A percentile compares a stretch with the other conserved stretches of the same genome.
Conservation (phyloP, 1,140 invertebrate species). For the Hypsibius dujardini region DNA sequence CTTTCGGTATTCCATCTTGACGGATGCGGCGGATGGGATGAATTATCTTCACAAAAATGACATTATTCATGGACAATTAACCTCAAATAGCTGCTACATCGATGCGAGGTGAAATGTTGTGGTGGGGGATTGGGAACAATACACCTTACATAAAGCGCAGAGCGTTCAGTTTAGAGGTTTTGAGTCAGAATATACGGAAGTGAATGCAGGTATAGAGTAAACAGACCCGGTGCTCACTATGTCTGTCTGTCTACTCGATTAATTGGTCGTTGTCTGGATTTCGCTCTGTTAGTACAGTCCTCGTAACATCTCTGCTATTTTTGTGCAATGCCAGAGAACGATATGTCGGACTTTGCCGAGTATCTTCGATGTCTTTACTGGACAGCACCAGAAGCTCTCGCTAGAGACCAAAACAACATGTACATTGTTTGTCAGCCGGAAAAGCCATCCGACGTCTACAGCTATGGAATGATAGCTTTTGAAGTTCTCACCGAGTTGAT, state of each 20-base stretch:
- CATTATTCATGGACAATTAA: constrained; percentile 7
- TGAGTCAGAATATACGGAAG: not conserved
- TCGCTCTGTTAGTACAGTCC: too few relatives aligned
- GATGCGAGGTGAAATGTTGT: not conserved
- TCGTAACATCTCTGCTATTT: too few relatives aligned
- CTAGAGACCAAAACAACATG: not conserved
- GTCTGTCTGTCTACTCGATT: too few relatives aligned
- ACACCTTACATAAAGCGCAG: not conserved
- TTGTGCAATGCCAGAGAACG: too few relatives aligned
- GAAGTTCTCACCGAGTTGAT: not conserved
- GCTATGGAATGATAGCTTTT: not conserved
- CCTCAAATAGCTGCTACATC: not conserved
- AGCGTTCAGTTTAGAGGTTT: not conserved
- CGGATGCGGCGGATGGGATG: not conserved
- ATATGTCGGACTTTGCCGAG: not conserved
- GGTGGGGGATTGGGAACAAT: constrained; percentile 8
- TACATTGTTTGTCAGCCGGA: not conserved
- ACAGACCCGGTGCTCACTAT: not conserved
- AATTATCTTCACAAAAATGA: not conserved
- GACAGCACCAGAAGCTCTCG: not conserved
- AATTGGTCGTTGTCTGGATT: too few relatives aligned
- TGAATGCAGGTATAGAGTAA: not conserved
- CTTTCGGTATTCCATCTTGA: not conserved
- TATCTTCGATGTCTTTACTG: not conserved
- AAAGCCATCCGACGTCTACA: not conserved